Base-by-base conservation (phyloP, 2,113 vertebrate species). In the Coregonus clupeaformis region DNA sequence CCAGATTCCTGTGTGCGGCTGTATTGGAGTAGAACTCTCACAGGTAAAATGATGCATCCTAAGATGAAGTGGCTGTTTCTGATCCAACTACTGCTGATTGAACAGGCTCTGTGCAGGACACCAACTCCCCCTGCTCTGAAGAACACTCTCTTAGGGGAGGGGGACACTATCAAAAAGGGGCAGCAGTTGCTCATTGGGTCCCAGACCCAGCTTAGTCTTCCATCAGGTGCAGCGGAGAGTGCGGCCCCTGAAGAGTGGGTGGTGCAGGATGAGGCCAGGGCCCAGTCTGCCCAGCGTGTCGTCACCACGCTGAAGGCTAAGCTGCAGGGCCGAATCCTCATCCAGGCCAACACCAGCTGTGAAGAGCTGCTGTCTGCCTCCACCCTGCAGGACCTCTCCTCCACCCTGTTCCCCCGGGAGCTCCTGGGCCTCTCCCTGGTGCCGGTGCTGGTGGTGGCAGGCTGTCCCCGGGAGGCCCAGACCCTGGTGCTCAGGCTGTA, bases 351-450 rank as follows among this genome's bases (percentile, higher is more conserved):
- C 5, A 47, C 88, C 69, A 93, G 85, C 49, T 98, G 96, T 80
- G 65, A 27, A 1, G 86, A 84, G 16, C 81, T 97, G 60, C 73
- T 82, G 59, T 91, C 92, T 0, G 86, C 82, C 0, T 77, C 90
- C 74, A 77, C 93, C 0, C 80, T 91, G 24, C 86, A 89, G 5
- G 94, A 94, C 62, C 6, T 77, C 0, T 71, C 72, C 6, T 83
- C 94, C 24, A 86, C 91, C 0, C 52, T 55, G 1, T 86, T 89
- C 25, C 89, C 93, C 45, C 92, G 89, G 3, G 89, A 93, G 67
- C 82, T 97, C 74, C 81, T 95, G 76, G 91, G 91, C 0, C 87
- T 96, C 0, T 85, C 94, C 27, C 63, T 97, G 63, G 89, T 91
- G 1, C 94, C 94, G 0, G 92, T 93, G 4, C 80, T 97, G 82